Evolutionary conservation across 2,113 vertebrate genomes (phyloP).

Genomic region (Muntiacus reevesi): DNA sequence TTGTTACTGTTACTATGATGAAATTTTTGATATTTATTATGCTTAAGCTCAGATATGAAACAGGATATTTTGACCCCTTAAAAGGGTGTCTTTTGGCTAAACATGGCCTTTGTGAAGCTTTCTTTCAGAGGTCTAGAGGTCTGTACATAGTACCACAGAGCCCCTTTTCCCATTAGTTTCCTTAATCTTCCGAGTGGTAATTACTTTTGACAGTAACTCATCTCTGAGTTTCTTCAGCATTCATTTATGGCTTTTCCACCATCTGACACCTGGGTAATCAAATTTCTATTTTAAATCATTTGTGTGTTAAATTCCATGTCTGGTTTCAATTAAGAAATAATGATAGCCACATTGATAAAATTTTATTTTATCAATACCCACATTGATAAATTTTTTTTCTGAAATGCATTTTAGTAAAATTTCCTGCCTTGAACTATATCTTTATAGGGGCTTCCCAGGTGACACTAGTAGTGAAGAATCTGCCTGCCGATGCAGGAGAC

Average conservation of each 20-base stretch:
- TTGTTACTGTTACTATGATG: not conserved
- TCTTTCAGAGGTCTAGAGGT: not conserved
- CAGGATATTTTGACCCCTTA: not conserved
- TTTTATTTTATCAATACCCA: not conserved
- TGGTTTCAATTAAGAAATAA: not conserved
- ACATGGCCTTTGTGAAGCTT: not conserved
- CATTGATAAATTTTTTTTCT: not conserved
- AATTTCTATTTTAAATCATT: not conserved
- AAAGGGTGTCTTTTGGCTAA: not conserved
- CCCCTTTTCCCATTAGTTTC: not conserved
- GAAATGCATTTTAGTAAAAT: not conserved
- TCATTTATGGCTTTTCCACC: not conserved
- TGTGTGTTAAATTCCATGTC: not conserved
- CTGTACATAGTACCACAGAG: rapidly evolving
- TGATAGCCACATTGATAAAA: not conserved
- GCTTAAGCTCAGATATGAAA: not conserved
- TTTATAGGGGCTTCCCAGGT: not conserved
- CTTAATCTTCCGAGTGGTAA: not conserved
- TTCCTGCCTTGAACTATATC: not conserved
- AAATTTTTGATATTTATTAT: not conserved
- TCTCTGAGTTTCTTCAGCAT: not conserved
- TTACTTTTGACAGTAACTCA: not conserved
- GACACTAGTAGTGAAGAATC: not conserved
- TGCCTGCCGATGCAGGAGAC: not conserved
- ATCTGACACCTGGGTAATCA: not conserved